Conservation (phyloP, 1,140 invertebrate genomes). For the Berghia stephanieae region DNA sequence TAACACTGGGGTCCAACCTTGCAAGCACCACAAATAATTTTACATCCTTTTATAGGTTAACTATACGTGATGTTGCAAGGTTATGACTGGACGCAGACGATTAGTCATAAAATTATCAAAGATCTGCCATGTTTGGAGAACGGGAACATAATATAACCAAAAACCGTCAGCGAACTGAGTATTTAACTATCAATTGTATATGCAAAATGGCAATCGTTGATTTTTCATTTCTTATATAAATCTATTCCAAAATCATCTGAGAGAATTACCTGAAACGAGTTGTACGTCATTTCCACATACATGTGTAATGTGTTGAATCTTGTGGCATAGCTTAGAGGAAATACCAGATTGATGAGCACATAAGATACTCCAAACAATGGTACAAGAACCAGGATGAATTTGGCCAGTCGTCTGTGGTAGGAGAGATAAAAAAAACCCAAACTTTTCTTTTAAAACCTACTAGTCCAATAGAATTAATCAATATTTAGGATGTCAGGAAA, state of each 20-base stretch:
- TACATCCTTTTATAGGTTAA: too few species aligned
- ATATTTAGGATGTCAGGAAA: too few species aligned
- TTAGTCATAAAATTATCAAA: too few species aligned
- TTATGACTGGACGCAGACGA: too few species aligned
- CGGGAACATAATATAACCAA: background rate
- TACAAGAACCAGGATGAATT: conserved; percentile 79
- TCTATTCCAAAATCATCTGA: background rate
- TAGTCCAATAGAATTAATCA: too few species aligned
- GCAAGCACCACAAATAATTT: too few species aligned
- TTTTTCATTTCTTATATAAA: background rate
- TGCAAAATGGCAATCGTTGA: background rate
- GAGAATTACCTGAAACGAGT: conserved; percentile 78
- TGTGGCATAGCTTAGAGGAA: conserved; percentile 47
- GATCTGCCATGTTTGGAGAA: background rate
- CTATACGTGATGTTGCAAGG: too few species aligned
- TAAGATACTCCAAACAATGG: conserved; percentile 83
- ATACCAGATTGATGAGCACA: conserved; percentile 69
- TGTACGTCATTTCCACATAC: conserved; percentile 77
- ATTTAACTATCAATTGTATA: background rate
- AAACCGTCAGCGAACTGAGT: background rate
- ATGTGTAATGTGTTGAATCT: conserved; percentile 76
- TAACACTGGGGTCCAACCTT: too few species aligned
- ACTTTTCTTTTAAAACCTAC: too few species aligned
- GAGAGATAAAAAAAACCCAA: too few species aligned
- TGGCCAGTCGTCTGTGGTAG: conserved; percentile 70